Evolutionary conservation across 92 coral and sea anemone genomes (phyloP), one percentile per base, ranked within the genome.

Genomic region (Umimayanthus kanabou): DNA sequence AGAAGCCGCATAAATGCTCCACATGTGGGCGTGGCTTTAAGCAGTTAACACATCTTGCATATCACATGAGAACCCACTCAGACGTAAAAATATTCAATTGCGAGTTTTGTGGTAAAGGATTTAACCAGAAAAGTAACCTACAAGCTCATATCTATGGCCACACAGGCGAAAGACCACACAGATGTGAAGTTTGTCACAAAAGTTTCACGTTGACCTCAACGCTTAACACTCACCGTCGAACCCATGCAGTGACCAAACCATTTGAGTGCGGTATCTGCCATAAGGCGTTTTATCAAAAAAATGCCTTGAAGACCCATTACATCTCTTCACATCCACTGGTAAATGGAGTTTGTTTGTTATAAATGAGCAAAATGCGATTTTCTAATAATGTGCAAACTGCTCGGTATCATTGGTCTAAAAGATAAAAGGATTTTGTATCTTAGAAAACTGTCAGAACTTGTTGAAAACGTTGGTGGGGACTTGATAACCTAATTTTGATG

Each of bases 31-130:
- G 98, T 43, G 94, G 94, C 2, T 95, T 95, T 87, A 93, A 93
- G 86, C 96, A 95, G 81, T 82, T 95, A 80, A 93, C 98, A 20
- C 98, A 93, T 53, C 96, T 95, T 67, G 93, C 93, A 80, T 95
- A 95, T 89, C 98, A 95, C 92, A 90, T 92, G 94, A 92, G 98
- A 84, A 95, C 98, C 26, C 98, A 95, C 65, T 93, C 94, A 7
- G 93, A 90, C 66, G 90, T 84, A n/a, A 87, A 92, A 29, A 82
- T 90, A 92, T 93, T 91, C 93, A 92, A 89, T 77, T 95, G 98
- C 39, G 86, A 89, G 45, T 88, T 93, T 81, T 95, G 98, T 85
- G 96, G 92, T 28, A 95, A 93, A 50, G 98, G 98, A 49, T 95
- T 95, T 67, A 93, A 95, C 81, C 98, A 95, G 85, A 95, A 95